phyloP scores from a whole-genome alignment of 2,797 vertebrate genomes.

The Nothura maculosa region DNA sequence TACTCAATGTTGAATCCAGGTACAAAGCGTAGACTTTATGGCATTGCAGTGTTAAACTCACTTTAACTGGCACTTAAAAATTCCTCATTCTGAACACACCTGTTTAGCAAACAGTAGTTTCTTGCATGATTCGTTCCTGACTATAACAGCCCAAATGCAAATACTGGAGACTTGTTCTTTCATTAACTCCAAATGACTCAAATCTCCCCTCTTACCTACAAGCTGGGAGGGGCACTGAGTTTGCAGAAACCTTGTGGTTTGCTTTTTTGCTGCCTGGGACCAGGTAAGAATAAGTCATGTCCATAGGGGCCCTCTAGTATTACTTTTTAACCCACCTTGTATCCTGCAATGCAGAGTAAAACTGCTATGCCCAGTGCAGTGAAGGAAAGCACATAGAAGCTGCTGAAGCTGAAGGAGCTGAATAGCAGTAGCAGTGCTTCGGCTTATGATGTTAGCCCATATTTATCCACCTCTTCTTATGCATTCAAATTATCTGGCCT shows the following conservation, averaged over 20 bases:
- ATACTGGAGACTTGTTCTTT: neutral
- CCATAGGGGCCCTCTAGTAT: neutral
- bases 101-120: neutral
- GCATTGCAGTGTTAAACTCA: neutral
- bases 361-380: neutral
- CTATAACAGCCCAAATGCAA: neutral
- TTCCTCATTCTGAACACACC: neutral
- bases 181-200: neutral
- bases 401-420: neutral
- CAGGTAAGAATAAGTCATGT: neutral
- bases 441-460: neutral
- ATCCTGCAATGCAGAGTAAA: neutral
- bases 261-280: neutral
- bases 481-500: neutral
- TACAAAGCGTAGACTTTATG: neutral
- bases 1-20: neutral
- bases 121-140: neutral
- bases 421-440: neutral
- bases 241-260: neutral
- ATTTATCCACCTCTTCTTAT: neutral
- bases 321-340: neutral
- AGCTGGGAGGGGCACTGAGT: neutral
- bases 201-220: neutral
- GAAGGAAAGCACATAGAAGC: neutral
- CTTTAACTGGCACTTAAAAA: neutral